Percentiles rank a stretch among this genome's conserved stretches.
Conservation (phyloP, 2,888 invertebrate genomes). For the Eupithecia vulgata region DNA sequence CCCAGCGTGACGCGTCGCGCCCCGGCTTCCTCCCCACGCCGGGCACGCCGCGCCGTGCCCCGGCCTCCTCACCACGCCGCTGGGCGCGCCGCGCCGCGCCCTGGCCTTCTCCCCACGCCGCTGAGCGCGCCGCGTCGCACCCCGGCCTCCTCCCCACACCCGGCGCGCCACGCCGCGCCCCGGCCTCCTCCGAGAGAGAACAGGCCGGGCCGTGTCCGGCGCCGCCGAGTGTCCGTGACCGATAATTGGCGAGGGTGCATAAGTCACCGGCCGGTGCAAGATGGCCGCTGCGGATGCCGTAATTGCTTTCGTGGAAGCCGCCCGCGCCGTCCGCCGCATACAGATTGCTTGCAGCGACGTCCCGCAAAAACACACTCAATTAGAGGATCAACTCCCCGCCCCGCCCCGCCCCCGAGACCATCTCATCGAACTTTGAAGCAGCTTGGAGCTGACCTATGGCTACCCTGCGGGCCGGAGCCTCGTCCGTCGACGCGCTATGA, state of each 20-base stretch:
- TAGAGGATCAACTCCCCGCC: slow-evolving; percentile 25
- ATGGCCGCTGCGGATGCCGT: slow-evolving; percentile 79
- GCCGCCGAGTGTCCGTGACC: background rate
- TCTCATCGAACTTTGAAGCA: background rate
- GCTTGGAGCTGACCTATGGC: background rate
- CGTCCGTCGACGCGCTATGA: background rate
- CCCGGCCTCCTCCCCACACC: background rate
- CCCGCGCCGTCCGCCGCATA: slow-evolving; percentile 55
- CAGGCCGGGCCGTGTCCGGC: background rate
- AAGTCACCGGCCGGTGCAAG: slow-evolving; percentile 47
- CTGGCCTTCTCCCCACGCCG: too few relatives aligned
- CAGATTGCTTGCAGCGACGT: slow-evolving; percentile 66
- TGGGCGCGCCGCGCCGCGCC: background rate
- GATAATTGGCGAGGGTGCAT: background rate
- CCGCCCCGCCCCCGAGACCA: background rate
- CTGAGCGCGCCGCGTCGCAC: too few relatives aligned
- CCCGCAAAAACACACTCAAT: background rate
- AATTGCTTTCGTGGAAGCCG: slow-evolving; percentile 79
- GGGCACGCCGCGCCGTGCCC: too few relatives aligned
- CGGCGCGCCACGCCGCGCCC: background rate
- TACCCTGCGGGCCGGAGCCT: background rate
- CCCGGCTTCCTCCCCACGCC: too few relatives aligned
- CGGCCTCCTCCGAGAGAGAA: too few relatives aligned
- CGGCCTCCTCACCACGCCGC: background rate
- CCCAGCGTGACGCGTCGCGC: background rate